Conservation (phyloP, 2,113 vertebrate species). For the Thoracochromis brauschi region DNA sequence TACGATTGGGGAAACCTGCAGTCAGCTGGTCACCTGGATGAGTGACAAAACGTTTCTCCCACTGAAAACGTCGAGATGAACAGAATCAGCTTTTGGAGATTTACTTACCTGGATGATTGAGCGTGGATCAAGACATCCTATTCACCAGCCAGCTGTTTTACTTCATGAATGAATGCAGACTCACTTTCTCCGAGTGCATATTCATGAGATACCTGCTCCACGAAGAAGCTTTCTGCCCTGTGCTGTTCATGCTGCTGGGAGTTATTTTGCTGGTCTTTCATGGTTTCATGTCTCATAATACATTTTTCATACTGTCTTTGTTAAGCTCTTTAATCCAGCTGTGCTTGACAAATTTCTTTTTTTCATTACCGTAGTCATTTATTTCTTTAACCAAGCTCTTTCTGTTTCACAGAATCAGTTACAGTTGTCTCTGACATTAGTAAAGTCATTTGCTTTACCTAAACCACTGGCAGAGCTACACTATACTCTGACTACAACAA, state of each 20-base stretch:
- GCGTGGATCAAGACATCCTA: not conserved
- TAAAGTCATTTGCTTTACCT: rapidly evolving
- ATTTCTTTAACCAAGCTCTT: not conserved
- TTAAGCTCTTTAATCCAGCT: not conserved
- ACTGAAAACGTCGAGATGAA: not conserved
- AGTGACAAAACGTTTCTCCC: rapidly evolving
- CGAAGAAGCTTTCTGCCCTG: not conserved
- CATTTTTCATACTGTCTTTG: not conserved
- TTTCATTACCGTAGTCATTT: not conserved
- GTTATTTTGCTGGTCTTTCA: not conserved
- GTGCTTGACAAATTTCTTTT: conserved; percentile 10
- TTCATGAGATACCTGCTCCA: not conserved
- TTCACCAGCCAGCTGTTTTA: not conserved
- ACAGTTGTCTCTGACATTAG: not conserved
- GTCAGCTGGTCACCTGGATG: not conserved
- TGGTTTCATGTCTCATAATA: not conserved
- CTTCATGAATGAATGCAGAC: not conserved
- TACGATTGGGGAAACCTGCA: not conserved
- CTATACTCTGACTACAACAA: rapidly evolving
- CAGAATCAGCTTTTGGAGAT: not conserved
- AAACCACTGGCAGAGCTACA: not conserved
- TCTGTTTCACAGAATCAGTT: not conserved
- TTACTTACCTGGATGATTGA: not conserved
- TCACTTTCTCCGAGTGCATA: not conserved
- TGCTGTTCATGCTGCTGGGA: not conserved